These are phyloP conservation scores for Ophion costatus DNA, from an alignment of 2,888 invertebrate species.

Conservation along the genomic window DNA sequence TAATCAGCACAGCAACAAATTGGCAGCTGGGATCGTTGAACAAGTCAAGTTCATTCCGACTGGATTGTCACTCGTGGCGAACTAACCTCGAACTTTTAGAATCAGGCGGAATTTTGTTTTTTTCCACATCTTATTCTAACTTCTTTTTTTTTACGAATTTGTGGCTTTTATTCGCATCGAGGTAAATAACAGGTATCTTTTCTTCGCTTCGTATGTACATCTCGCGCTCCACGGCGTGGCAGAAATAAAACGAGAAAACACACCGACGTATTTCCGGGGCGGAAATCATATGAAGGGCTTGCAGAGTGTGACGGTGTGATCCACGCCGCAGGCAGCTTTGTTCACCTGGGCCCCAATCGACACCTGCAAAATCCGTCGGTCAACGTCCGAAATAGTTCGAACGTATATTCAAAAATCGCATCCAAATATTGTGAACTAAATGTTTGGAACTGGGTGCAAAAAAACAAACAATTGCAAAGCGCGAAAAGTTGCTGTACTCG, in stretches of 20 bases:
- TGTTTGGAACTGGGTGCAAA: neutral
- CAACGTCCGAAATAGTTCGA: too few relatives aligned
- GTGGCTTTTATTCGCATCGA: neutral
- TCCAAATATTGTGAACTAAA: constrained; percentile 4
- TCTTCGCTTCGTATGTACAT: constrained; percentile 26
- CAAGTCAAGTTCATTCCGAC: too few relatives aligned
- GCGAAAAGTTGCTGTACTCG: too few relatives aligned
- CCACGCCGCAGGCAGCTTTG: constrained; percentile 92
- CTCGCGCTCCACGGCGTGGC: neutral
- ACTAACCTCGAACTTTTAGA: too few relatives aligned
- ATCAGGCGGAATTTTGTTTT: too few relatives aligned
- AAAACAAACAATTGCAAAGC: neutral
- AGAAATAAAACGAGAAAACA: neutral
- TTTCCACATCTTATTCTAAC: too few relatives aligned
- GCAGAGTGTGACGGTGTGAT: constrained; percentile 92
- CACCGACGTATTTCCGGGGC: neutral
- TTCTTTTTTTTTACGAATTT: neutral
- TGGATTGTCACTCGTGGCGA: too few relatives aligned
- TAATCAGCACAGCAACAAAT: too few relatives aligned
- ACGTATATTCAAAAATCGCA: constrained; percentile 35
- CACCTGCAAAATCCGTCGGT: constrained; percentile 81
- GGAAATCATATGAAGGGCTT: constrained; percentile 86
- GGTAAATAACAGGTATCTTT: neutral
- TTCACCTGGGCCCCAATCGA: constrained; percentile 91
- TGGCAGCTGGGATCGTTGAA: too few relatives aligned